A percentile compares a stretch with the other conserved stretches of the same genome.
Evolutionary conservation across 2,888 invertebrate genomes (phyloP).

Genomic region (Melanotus villosus): DNA sequence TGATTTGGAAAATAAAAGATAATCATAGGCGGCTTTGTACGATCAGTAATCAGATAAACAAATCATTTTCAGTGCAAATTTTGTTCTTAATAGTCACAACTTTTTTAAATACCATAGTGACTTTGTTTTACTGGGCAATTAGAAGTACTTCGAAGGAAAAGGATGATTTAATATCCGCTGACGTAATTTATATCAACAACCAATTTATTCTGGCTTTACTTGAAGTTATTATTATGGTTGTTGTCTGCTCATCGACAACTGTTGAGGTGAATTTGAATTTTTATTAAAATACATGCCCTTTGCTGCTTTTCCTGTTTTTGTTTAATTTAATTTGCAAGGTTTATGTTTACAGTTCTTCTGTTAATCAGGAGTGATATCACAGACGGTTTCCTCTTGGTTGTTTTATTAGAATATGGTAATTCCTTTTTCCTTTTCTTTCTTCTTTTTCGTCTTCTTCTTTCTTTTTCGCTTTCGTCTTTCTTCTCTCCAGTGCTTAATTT

Average conservation of each 20-base stretch:
- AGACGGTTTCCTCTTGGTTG: too few species aligned
- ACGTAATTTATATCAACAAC: conserved; percentile 17
- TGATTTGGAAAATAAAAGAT: conserved; percentile 3
- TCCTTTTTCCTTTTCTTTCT: too few species aligned
- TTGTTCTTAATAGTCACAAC: conserved; percentile 9
- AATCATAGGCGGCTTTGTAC: conserved; percentile 14
- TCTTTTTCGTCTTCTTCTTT: too few species aligned
- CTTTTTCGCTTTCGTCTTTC: too few species aligned
- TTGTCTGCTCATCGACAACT: conserved; percentile 21
- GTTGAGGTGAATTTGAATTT: conserved; percentile 26
- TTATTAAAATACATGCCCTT: too few species aligned
- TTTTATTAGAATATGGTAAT: too few species aligned
- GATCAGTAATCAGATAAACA: conserved; percentile 1
- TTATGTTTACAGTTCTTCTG: too few species aligned
- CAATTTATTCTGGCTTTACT: conserved; percentile 13
- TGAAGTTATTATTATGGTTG: neutral
- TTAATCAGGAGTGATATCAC: too few species aligned
- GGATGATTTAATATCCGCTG: neutral
- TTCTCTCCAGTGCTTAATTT: too few species aligned
- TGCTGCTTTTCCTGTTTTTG: too few species aligned
- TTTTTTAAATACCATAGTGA: conserved; percentile 8
- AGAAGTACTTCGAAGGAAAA: neutral
- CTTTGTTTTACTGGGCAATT: conserved; percentile 28
- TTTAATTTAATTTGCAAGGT: too few species aligned
- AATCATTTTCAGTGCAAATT: conserved; percentile 20